phyloP scores from a whole-genome alignment of 2,888 invertebrate genomes.

The Strigamia maritima region DNA sequence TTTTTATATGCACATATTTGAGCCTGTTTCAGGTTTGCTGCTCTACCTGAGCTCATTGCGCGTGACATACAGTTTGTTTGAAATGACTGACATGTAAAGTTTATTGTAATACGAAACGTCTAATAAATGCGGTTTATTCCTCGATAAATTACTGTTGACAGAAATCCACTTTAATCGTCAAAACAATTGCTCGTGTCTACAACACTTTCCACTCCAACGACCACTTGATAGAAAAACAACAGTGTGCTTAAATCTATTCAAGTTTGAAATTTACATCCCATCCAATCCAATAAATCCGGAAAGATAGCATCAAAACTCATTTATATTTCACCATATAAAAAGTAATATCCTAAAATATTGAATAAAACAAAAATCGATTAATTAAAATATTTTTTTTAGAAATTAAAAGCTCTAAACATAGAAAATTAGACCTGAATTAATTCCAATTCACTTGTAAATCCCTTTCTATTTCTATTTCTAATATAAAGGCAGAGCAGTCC shows the following conservation, averaged over 20 bases:
- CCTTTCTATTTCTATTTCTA: background rate
- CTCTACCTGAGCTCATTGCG: background rate
- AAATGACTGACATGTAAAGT: slow-evolving; percentile 16
- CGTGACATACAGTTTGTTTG: background rate
- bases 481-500: background rate
- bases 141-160: slow-evolving; percentile 22
- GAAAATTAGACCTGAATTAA: background rate
- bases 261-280: background rate
- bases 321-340: background rate
- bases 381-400: background rate
- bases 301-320: background rate
- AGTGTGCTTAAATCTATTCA: background rate
- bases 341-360: background rate
- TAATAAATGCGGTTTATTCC: slow-evolving; percentile 22
- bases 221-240: slow-evolving; percentile 6
- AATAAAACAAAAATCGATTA: background rate
- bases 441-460: background rate
- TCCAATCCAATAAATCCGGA: background rate
- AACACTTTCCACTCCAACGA: slow-evolving; percentile 25
- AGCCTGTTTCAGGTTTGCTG: background rate
- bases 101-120: slow-evolving; percentile 16
- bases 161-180: slow-evolving; percentile 32
- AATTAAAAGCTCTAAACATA: background rate
- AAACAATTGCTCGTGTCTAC: slow-evolving; percentile 20
- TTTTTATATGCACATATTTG: too few relatives aligned